Evolutionary conservation across 1,140 invertebrate genomes (phyloP).

Genomic region (Spodoptera frugiperda): DNA sequence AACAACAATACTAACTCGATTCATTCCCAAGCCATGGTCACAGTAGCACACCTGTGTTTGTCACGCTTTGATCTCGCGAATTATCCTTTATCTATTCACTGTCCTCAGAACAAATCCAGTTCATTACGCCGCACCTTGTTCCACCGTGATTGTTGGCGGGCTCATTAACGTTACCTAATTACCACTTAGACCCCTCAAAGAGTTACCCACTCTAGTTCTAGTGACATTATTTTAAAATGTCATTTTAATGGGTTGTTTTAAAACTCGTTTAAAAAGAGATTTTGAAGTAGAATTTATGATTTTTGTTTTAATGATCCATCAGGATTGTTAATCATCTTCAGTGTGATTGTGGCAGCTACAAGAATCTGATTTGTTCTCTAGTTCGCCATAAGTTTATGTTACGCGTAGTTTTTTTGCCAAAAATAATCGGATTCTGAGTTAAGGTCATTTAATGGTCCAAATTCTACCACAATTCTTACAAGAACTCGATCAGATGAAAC

Average conservation of each 20-base stretch:
- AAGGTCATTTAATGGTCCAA: no score
- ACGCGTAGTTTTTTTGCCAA: no score
- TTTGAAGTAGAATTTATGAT: no score
- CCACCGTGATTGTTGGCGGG: slow-evolving; percentile 57
- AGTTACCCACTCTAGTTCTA: not conserved
- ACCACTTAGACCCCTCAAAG: slow-evolving; percentile 33
- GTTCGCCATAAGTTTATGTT: no score
- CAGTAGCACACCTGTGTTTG: slow-evolving; percentile 66
- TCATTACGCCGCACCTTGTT: slow-evolving; percentile 38
- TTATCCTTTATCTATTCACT: slow-evolving; percentile 65
- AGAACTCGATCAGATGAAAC: no score
- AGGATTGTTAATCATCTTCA: no score
- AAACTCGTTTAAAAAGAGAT: no score
- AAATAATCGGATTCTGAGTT: no score
- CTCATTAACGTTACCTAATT: slow-evolving; percentile 60
- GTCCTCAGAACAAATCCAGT: slow-evolving; percentile 37
- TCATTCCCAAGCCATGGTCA: slow-evolving; percentile 38
- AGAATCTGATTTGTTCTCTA: no score
- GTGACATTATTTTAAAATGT: slow-evolving; percentile 8
- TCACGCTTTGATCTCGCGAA: slow-evolving; percentile 74
- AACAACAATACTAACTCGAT: not conserved
- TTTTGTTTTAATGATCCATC: no score
- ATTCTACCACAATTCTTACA: no score
- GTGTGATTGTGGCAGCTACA: no score
- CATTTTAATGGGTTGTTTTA: not conserved